Conservation (phyloP, 2,888 invertebrate genomes). For the Parnassius glacialis region DNA sequence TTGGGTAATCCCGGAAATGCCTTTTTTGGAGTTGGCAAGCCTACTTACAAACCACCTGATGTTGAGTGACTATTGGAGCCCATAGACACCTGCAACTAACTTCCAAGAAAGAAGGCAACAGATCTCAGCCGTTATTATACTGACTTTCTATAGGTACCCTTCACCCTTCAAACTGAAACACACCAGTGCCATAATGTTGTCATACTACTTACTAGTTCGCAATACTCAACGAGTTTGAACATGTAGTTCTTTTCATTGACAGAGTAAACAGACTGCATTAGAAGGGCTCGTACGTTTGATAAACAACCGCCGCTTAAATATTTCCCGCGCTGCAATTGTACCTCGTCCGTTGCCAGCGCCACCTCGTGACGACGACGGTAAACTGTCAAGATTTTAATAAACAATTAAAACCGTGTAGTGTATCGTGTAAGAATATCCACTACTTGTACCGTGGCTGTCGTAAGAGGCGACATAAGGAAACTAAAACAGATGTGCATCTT, state of each 20-base stretch:
- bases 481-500: no score
- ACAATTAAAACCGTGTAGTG: no score
- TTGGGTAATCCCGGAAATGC: no score
- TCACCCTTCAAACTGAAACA: not conserved
- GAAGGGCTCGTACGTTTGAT: constrained; percentile 62
- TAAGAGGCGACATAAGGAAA: no score
- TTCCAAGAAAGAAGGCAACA: no score
- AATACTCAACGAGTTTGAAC: not conserved
- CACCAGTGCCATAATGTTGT: not conserved
- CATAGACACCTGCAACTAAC: no score
- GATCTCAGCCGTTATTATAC: no score
- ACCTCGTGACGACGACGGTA: constrained; percentile 45
- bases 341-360: constrained; percentile 52
- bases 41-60: not conserved
- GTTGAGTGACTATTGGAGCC: no score
- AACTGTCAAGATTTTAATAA: not conserved
- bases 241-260: constrained; percentile 14
- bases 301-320: constrained; percentile 47
- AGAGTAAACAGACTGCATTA: constrained; percentile 66
- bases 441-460: no score
- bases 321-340: constrained; percentile 34
- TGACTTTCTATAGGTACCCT: no score
- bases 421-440: no score
- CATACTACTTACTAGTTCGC: not conserved
- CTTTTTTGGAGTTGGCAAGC: no score